phyloP scores from a whole-genome alignment of 1,140 invertebrate species.

The Drosophila paulistorum region DNA sequence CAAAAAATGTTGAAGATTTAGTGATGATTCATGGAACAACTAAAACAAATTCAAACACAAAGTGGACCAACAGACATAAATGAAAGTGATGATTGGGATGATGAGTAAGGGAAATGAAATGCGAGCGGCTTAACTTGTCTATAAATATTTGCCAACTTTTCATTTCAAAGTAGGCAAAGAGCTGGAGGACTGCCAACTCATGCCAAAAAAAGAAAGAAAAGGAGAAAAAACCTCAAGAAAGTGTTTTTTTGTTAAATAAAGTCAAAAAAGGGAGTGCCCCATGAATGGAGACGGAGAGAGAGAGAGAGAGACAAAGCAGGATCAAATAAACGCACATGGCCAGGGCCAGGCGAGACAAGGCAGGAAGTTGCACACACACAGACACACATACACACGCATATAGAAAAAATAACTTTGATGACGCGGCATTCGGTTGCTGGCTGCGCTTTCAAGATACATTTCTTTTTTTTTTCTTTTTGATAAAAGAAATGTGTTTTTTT shows the following conservation, averaged over 20 bases:
- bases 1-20: background rate
- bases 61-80: conserved; percentile 42
- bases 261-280: conserved; percentile 60
- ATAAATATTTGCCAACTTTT: conserved; percentile 9
- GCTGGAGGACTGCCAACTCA: conserved; percentile 9
- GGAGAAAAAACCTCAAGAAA: conserved; percentile 11
- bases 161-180: background rate
- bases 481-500: conserved; percentile 19
- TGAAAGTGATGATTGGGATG: conserved; percentile 60
- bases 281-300: conserved; percentile 48
- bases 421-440: conserved; percentile 58
- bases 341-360: conserved; percentile 43
- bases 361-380: conserved; percentile 69
- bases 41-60: conserved; percentile 30
- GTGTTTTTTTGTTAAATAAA: conserved; percentile 36
- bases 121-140: background rate
- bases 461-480: conserved; percentile 51
- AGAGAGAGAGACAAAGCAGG: conserved; percentile 44
- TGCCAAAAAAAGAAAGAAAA: conserved; percentile 7
- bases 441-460: conserved; percentile 56
- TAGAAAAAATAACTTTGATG: conserved; percentile 50
- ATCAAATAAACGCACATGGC: conserved; percentile 56
- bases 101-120: conserved; percentile 5
- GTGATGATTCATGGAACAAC: conserved; percentile 38
- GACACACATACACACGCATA: conserved; percentile 51